phyloP scores from a whole-genome alignment of 2,888 invertebrate species.

The Neelides folsomi region DNA sequence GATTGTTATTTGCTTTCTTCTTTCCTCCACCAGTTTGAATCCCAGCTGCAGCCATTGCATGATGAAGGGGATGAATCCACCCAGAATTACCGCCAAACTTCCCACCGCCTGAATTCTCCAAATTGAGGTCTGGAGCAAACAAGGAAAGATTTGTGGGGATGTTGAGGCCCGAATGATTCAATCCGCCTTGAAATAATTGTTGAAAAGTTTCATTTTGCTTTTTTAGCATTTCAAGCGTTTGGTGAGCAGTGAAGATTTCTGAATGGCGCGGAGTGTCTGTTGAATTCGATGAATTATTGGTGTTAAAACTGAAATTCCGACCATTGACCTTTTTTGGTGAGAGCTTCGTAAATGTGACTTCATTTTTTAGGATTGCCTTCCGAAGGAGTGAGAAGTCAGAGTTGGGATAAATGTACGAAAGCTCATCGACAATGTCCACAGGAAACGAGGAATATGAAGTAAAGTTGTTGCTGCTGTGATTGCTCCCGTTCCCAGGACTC shows the following conservation, averaged over 20 bases:
- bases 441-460: slow-evolving; percentile 5
- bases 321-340: neutral
- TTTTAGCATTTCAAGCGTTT: slow-evolving; percentile 23
- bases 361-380: slow-evolving; percentile 27
- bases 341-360: slow-evolving; percentile 29
- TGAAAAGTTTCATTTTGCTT: slow-evolving; percentile 20
- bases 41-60: slow-evolving; percentile 20
- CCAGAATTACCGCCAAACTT: slow-evolving; percentile 6
- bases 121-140: too few species aligned
- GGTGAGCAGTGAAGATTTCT: neutral
- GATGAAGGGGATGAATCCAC: slow-evolving; percentile 26
- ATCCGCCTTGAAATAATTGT: too few species aligned
- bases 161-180: too few species aligned
- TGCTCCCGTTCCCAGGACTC: slow-evolving; percentile 1
- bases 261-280: slow-evolving; percentile 2
- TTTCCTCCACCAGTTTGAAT: slow-evolving; percentile 1
- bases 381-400: slow-evolving; percentile 28
- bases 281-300: slow-evolving; percentile 22
- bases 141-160: too few species aligned
- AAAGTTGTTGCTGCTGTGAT: slow-evolving; percentile 6
- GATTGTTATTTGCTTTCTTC: slow-evolving; percentile 13
- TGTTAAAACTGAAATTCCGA: neutral
- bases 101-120: too few species aligned
- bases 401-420: slow-evolving; percentile 26
- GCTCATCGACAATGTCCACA: slow-evolving; percentile 27